phyloP scores from a whole-genome alignment of 2,888 invertebrate species.

The Agrochola circellaris region DNA sequence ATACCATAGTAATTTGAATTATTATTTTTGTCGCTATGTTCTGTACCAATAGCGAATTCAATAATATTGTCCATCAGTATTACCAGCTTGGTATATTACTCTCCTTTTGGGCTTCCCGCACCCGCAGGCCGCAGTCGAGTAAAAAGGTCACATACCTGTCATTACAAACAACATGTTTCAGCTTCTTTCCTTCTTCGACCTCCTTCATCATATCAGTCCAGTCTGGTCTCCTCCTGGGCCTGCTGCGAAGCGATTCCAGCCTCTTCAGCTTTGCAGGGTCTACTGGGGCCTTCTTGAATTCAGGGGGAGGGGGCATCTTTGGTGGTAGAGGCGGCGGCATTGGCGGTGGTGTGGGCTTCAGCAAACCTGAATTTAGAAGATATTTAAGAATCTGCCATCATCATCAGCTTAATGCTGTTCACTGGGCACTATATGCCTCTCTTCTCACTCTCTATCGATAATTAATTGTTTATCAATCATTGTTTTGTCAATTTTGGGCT shows the following conservation, averaged over 20 bases:
- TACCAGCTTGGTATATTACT: no score
- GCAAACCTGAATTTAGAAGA: slow-evolving; percentile 76
- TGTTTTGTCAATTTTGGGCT: not conserved
- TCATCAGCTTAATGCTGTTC: not conserved
- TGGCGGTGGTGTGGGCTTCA: slow-evolving; percentile 90
- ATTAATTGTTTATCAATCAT: not conserved
- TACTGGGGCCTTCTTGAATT: slow-evolving; percentile 91
- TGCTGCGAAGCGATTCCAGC: slow-evolving; percentile 93
- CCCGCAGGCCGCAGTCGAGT: no score
- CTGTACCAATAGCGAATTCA: not conserved
- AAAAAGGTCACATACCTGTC: slow-evolving; percentile 84
- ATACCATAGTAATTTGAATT: slow-evolving; percentile 34
- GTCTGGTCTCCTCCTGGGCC: slow-evolving; percentile 95
- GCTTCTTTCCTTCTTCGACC: slow-evolving; percentile 94
- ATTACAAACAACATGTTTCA: slow-evolving; percentile 96
- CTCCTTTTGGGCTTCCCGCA: no score
- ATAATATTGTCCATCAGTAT: no score
- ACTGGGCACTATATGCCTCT: not conserved
- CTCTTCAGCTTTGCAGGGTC: slow-evolving; percentile 91
- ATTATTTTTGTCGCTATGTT: not conserved
- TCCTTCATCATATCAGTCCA: slow-evolving; percentile 98
- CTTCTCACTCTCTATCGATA: not conserved
- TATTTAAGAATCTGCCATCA: not conserved
- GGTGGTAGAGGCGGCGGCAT: slow-evolving; percentile 94
- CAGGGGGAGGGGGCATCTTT: slow-evolving; percentile 91